Percentiles rank a stretch among this genome's conserved stretches.
These are phyloP conservation scores for Scyliorhinus canicula DNA, from an alignment of 2,797 vertebrate species.

Conservation along the genomic window DNA sequence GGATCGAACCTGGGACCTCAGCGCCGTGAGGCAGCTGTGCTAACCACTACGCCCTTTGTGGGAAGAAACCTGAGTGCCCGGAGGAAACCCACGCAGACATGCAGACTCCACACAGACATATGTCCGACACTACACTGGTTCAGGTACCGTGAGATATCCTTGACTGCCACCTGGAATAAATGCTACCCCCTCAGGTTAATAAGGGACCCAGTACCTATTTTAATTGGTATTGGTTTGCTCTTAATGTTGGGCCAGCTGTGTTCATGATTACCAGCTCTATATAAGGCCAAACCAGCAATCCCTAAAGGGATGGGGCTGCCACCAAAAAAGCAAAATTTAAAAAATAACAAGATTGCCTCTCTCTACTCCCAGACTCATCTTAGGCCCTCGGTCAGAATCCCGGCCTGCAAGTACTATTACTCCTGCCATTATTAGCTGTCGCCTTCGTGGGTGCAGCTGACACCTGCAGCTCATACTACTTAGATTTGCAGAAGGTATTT, in stretches of 20 bases:
- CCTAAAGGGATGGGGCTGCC: neutral
- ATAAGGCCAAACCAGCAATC: neutral
- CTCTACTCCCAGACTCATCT: neutral
- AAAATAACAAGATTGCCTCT: neutral
- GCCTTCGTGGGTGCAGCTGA: neutral
- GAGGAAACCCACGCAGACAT: too few species aligned
- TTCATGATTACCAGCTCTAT: neutral
- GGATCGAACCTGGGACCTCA: too few species aligned
- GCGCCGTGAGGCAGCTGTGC: too few species aligned
- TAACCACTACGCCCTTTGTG: too few species aligned
- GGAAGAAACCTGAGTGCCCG: too few species aligned
- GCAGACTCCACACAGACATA: too few species aligned
- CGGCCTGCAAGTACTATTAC: neutral
- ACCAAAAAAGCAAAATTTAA: neutral
- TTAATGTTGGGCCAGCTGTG: neutral
- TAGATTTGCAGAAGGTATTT: too few species aligned
- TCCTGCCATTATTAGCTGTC: neutral
- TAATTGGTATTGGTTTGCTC: neutral
- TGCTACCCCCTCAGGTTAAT: neutral
- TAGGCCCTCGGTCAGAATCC: neutral
- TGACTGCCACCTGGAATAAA: neutral
- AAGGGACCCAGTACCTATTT: neutral
- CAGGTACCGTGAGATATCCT: neutral
- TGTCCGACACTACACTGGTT: neutral
- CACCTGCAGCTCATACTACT: neutral